Evolutionary conservation across 2,113 vertebrate species (phyloP).

Genomic region (Caretta caretta): DNA sequence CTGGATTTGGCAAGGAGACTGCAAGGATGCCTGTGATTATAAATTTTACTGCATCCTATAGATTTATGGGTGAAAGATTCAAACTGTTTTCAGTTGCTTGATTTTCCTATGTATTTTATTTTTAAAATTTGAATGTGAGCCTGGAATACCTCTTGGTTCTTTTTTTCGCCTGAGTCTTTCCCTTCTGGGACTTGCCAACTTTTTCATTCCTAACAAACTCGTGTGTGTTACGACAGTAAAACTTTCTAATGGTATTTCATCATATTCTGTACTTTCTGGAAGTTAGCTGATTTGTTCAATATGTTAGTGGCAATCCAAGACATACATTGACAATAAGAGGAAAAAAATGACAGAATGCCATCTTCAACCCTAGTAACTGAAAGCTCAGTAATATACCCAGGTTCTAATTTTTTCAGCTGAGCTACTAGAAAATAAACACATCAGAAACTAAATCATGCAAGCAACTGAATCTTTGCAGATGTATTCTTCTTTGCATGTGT

Average conservation of each 20-base stretch:
- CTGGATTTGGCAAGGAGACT: neutral
- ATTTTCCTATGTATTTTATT: neutral
- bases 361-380: neutral
- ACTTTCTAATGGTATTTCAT: neutral
- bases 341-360: neutral
- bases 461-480: neutral
- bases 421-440: neutral
- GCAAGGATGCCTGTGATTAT: neutral
- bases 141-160: neutral
- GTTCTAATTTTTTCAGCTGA: neutral
- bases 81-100: neutral
- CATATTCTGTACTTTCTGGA: neutral
- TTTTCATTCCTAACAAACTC: neutral
- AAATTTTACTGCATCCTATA: neutral
- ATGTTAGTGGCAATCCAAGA: neutral
- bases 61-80: neutral
- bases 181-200: neutral
- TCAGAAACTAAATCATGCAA: neutral
- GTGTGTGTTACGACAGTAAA: neutral
- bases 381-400: neutral
- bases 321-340: neutral
- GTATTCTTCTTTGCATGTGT: neutral
- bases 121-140: neutral
- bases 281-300: fast-evolving
- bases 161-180: neutral